phyloP scores from a whole-genome alignment of 2,888 invertebrate species.

The Ephialtes manifestator region DNA sequence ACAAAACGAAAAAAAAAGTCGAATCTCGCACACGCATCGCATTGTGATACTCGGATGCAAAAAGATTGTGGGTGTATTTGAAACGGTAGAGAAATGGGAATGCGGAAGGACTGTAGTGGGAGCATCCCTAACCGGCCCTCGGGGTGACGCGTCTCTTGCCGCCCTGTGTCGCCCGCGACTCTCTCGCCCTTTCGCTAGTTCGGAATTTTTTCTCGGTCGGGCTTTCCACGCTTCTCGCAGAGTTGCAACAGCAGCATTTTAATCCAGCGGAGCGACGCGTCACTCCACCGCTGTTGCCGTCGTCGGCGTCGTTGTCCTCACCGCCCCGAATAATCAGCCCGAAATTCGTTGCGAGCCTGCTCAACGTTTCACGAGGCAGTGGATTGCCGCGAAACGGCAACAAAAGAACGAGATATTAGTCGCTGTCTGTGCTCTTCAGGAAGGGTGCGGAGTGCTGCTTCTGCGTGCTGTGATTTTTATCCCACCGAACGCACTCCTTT shows the following conservation, averaged over 20 bases:
- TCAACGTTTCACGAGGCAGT: conserved; percentile 73
- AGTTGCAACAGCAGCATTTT: conserved; percentile 82
- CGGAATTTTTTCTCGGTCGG: conserved; percentile 37
- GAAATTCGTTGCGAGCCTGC: conserved; percentile 82
- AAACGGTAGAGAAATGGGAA: conserved; percentile 34
- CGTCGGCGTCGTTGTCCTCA: conserved; percentile 66
- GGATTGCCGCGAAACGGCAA: conserved; percentile 83
- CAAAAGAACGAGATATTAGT: conserved; percentile 85
- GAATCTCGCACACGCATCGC: conserved; percentile 58
- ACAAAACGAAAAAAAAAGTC: conserved; percentile 50
- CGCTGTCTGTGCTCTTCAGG: conserved; percentile 69
- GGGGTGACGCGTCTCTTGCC: conserved; percentile 70
- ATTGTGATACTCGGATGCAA: conserved; percentile 44
- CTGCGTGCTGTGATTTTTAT: conserved; percentile 21
- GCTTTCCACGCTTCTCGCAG: conserved; percentile 50
- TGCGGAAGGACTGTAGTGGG: conserved; percentile 60
- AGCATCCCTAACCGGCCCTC: conserved; percentile 68
- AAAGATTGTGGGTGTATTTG: conserved; percentile 50
- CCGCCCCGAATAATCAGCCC: conserved; percentile 84
- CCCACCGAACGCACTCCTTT: conserved; percentile 4
- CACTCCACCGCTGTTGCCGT: conserved; percentile 74
- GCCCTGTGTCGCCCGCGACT: conserved; percentile 56
- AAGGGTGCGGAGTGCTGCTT: not conserved
- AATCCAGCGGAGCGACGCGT: conserved; percentile 82
- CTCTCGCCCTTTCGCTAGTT: conserved; percentile 51